These are phyloP conservation scores for Aphidoletes aphidimyza DNA, from an alignment of 2,888 invertebrate genomes.

Conservation along the genomic window DNA sequence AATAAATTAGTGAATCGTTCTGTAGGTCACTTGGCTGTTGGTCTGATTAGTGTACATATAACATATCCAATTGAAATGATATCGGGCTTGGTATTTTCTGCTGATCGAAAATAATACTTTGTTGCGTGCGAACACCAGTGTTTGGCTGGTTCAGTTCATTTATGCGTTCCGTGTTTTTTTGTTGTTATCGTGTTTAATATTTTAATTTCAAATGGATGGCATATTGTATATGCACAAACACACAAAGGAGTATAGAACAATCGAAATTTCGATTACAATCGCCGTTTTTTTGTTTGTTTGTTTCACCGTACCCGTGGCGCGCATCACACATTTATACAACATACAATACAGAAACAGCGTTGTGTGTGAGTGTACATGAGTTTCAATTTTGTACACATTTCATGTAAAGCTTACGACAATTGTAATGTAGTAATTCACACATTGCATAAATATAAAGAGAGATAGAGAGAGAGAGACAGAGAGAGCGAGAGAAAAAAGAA, in stretches of 20 bases:
- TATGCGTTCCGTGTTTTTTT: not conserved
- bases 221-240: not conserved
- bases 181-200: not conserved
- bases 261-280: conserved; percentile 29
- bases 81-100: not conserved
- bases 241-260: conserved; percentile 9
- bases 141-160: too few species aligned
- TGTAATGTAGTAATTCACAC: too few species aligned
- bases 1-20: conserved; percentile 17
- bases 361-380: not conserved
- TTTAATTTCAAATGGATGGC: not conserved
- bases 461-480: too few species aligned
- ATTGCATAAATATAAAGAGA: too few species aligned
- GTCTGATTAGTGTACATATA: not conserved
- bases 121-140: conserved; percentile 12
- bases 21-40: not conserved
- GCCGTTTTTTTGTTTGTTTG: not conserved
- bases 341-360: not conserved
- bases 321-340: not conserved
- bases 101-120: not conserved
- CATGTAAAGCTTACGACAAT: too few species aligned
- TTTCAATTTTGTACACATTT: too few species aligned
- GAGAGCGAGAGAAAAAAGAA: not conserved
- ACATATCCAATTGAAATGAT: not conserved
- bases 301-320: not conserved